These are phyloP conservation scores for Craniophora ligustri DNA, from an alignment of 2,888 invertebrate species.

Conservation along the genomic window DNA sequence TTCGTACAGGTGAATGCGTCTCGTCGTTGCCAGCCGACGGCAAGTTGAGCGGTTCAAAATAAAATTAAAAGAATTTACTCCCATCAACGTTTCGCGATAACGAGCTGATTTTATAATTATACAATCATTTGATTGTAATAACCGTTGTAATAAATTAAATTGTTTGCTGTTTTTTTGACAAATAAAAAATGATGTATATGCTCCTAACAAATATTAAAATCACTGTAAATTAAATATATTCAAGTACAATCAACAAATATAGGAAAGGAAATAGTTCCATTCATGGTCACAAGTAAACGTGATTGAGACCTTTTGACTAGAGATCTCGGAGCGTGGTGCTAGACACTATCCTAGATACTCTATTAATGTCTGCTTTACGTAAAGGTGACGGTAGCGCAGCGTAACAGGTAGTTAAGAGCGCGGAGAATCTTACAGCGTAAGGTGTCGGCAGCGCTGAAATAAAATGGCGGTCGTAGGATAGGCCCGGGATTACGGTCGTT, in stretches of 20 bases:
- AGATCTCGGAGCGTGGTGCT: not conserved
- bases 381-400: conserved; percentile 15
- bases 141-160: no score
- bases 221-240: no score
- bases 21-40: not conserved
- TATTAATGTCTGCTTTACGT: conserved; percentile 4
- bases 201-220: no score
- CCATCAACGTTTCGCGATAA: no score
- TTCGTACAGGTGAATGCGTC: not conserved
- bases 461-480: conserved; percentile 74
- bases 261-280: no score
- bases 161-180: no score
- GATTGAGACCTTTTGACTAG: no score
- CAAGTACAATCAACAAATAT: no score
- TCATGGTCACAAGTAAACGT: no score
- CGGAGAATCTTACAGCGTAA: conserved; percentile 30
- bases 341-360: conserved; percentile 1
- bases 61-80: not conserved
- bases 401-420: conserved; percentile 38
- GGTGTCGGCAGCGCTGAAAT: conserved; percentile 50
- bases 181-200: no score
- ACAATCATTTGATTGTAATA: no score
- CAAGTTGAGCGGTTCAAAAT: not conserved
- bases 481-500: conserved; percentile 69
- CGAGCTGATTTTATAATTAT: not conserved